Evolutionary conservation across 2,888 invertebrate genomes (phyloP).

Genomic region (Drosophila pegasa): DNA sequence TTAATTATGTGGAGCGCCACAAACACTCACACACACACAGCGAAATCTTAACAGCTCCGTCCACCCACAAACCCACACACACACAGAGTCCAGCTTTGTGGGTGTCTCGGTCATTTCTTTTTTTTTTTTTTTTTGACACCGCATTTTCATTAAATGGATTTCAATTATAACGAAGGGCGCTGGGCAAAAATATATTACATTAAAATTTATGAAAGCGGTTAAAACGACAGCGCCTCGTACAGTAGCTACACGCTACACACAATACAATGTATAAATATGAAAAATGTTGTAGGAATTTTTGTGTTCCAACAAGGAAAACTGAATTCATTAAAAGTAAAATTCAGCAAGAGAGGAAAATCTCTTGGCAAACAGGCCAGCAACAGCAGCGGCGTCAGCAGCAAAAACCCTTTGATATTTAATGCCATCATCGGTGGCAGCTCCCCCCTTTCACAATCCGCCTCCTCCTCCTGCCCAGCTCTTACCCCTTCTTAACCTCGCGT

Average conservation of each 20-base stretch:
- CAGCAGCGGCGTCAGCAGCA: constrained; percentile 14
- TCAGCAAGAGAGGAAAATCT: constrained; percentile 63
- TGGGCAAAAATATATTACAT: constrained; percentile 55
- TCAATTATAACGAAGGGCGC: constrained; percentile 63
- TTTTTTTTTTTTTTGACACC: constrained; percentile 62
- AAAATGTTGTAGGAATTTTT: constrained; percentile 54
- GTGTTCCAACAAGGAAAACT: constrained; percentile 54
- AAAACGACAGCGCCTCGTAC: constrained; percentile 43
- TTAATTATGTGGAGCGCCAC: constrained; percentile 60
- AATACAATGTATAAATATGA: constrained; percentile 18
- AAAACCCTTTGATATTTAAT: constrained; percentile 78
- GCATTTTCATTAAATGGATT: constrained; percentile 80
- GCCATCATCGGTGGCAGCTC: constrained; percentile 37
- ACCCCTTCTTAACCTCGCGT: constrained; percentile 6
- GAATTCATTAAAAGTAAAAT: constrained; percentile 80
- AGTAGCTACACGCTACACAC: constrained; percentile 20
- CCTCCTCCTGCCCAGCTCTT: background rate
- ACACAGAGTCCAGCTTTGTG: background rate
- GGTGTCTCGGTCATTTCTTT: constrained; percentile 29
- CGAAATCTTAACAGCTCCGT: constrained; percentile 40
- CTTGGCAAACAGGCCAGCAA: constrained; percentile 52
- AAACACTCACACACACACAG: constrained; percentile 1
- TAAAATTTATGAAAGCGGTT: constrained; percentile 74
- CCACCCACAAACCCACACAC: background rate
- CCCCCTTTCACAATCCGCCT: constrained; percentile 25